These are phyloP conservation scores for Aethes cnicana DNA, from an alignment of 2,888 invertebrate species.

Conservation along the genomic window DNA sequence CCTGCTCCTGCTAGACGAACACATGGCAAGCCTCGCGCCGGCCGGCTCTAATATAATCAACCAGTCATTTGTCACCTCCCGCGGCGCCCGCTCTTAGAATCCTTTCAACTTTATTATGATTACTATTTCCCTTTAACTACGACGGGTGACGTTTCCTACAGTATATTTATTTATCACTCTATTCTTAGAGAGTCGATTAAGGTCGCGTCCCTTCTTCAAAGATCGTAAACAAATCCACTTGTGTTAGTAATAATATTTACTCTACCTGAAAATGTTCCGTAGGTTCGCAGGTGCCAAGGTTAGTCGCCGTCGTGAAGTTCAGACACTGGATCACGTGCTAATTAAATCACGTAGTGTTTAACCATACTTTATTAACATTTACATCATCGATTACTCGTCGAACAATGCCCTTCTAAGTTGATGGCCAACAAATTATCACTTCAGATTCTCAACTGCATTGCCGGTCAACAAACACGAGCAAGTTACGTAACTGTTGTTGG, in stretches of 20 bases:
- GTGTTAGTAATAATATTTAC: constrained; percentile 35
- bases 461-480: too few relatives aligned
- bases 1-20: too few relatives aligned
- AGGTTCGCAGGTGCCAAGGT: constrained; percentile 28
- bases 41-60: constrained; percentile 22
- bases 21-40: too few relatives aligned
- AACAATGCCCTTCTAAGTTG: background rate
- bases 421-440: background rate
- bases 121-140: constrained; percentile 8
- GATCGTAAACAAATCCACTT: constrained; percentile 35
- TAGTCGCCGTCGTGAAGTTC: constrained; percentile 16
- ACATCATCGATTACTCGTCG: constrained; percentile 13
- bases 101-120: constrained; percentile 19
- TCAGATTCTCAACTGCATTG: too few relatives aligned
- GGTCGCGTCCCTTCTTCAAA: constrained; percentile 12
- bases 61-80: constrained; percentile 18
- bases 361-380: constrained; percentile 13
- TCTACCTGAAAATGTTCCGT: constrained; percentile 34
- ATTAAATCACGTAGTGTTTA: constrained; percentile 19
- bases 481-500: too few relatives aligned
- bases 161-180: constrained; percentile 15
- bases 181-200: constrained; percentile 20
- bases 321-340: constrained; percentile 1
- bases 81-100: background rate
- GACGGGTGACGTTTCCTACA: constrained; percentile 4